Conservation (phyloP, 2,797 vertebrate genomes). For the Muraenolepis orangiensis region DNA sequence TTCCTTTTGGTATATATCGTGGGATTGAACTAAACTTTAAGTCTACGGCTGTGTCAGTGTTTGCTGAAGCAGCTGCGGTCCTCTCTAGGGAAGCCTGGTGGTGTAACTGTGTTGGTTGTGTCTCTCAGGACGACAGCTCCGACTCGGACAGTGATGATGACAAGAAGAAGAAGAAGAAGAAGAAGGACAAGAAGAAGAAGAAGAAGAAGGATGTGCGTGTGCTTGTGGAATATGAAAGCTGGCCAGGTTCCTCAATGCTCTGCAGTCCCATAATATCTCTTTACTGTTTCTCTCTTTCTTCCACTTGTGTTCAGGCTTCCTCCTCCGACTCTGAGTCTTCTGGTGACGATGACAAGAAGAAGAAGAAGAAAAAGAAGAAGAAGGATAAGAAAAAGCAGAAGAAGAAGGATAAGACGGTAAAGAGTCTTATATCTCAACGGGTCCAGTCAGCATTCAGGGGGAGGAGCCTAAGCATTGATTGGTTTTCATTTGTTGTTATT, state of each 20-base stretch:
- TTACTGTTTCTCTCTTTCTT: background rate
- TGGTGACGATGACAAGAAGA: constrained; percentile 46
- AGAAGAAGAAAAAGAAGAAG: constrained; percentile 41
- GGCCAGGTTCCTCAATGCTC: background rate
- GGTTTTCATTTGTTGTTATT: constrained; percentile 13
- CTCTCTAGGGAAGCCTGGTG: background rate
- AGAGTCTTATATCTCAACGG: constrained; percentile 26
- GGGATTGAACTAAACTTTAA: too few relatives aligned
- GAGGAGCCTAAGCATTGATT: background rate
- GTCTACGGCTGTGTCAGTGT: background rate
- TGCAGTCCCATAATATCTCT: background rate
- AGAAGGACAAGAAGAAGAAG: constrained; percentile 8
- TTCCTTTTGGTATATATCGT: too few relatives aligned
- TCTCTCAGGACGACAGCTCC: constrained; percentile 9
- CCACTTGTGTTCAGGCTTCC: constrained; percentile 39
- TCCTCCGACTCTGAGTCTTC: constrained; percentile 35
- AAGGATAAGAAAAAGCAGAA: constrained; percentile 43
- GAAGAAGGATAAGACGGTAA: constrained; percentile 45
- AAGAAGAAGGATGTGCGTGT: constrained; percentile 6
- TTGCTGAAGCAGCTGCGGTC: too few relatives aligned
- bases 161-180: background rate
- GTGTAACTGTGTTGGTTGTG: background rate
- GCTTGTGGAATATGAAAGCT: background rate
- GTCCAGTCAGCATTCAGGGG: background rate
- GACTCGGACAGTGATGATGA: constrained; percentile 20